phyloP scores from a whole-genome alignment of 2,797 vertebrate species.

The Chelonia mydas region DNA sequence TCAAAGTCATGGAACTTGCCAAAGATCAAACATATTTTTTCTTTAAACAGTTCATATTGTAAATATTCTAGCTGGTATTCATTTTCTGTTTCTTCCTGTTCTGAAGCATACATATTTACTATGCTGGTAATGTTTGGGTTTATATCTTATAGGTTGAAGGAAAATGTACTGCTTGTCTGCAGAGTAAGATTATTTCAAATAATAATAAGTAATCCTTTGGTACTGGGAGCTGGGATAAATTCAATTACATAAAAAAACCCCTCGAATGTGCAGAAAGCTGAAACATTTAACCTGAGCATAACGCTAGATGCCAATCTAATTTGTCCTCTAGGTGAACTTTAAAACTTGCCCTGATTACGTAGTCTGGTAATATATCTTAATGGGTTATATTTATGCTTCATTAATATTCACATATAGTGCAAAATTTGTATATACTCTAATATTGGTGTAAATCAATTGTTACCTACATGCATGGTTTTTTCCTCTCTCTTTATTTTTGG shows the following conservation, averaged over 20 bases:
- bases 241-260: background rate
- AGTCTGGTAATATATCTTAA: constrained; percentile 8
- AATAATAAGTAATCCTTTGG: constrained; percentile 10
- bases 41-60: constrained; percentile 53
- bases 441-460: constrained; percentile 68
- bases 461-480: background rate
- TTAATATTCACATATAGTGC: constrained; percentile 74
- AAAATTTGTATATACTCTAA: constrained; percentile 77
- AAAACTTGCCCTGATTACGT: constrained; percentile 25
- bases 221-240: constrained; percentile 24
- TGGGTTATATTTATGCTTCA: constrained; percentile 65
- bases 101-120: constrained; percentile 61
- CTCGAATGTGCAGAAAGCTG: background rate
- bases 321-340: constrained; percentile 44
- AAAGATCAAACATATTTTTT: constrained; percentile 57
- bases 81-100: constrained; percentile 55
- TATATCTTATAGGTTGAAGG: constrained; percentile 37
- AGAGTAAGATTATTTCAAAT: constrained; percentile 61
- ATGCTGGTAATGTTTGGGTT: constrained; percentile 36
- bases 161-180: constrained; percentile 24
- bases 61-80: constrained; percentile 52
- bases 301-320: background rate
- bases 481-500: background rate
- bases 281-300: background rate
- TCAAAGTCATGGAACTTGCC: constrained; percentile 62